Conservation (phyloP, 2,888 invertebrate genomes). For the Halictus ligatus region DNA sequence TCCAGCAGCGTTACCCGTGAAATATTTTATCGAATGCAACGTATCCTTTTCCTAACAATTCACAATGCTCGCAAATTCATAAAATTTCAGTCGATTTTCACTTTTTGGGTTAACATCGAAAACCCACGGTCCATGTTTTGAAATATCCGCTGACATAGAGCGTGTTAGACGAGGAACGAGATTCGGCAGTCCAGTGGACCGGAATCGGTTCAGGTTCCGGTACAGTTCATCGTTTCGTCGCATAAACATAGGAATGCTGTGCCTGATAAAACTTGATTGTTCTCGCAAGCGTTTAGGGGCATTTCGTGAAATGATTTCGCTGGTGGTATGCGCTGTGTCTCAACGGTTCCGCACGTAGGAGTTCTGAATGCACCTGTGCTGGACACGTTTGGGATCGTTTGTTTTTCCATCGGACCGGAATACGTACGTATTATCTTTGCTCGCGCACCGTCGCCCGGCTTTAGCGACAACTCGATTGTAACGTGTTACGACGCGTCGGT, state of each 20-base stretch:
- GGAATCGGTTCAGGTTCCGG: not conserved
- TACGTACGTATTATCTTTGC: slow-evolving; percentile 37
- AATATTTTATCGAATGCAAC: not conserved
- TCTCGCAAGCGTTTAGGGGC: not conserved
- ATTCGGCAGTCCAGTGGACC: not conserved
- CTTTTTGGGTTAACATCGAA: not conserved
- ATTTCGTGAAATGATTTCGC: not conserved
- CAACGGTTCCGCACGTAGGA: not conserved
- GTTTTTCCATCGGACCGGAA: slow-evolving; percentile 24
- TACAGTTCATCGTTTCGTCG: not conserved
- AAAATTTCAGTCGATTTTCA: not conserved
- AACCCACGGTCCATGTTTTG: too few relatives aligned
- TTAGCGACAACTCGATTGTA: slow-evolving; percentile 51
- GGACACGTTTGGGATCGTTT: slow-evolving; percentile 1
- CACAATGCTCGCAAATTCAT: not conserved
- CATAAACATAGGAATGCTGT: not conserved
- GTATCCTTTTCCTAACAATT: not conserved
- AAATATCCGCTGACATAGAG: too few relatives aligned
- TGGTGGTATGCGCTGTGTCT: too few relatives aligned
- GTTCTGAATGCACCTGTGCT: not conserved
- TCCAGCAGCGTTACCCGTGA: not conserved
- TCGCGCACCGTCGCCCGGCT: slow-evolving; percentile 32
- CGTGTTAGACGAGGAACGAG: not conserved
- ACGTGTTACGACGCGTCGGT: slow-evolving; percentile 63
- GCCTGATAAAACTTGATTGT: not conserved